Base-by-base conservation (phyloP, 2,888 invertebrate genomes). In the Parelbella ahira region DNA sequence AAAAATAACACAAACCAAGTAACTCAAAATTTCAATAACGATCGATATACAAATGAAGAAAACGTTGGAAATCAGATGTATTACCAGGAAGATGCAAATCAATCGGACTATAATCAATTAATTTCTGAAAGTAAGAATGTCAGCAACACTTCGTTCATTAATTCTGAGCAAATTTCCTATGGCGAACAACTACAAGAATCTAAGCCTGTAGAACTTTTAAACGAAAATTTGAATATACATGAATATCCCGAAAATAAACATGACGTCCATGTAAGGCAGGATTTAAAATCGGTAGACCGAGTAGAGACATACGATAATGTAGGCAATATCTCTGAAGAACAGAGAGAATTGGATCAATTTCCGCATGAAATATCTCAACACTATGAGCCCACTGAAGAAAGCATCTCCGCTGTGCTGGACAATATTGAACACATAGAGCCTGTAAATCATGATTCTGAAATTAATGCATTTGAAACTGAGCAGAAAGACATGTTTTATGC, bases 401-500 rank as follows among this genome's bases (percentile, higher is more conserved):
- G 1, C 28, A 21, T 4, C 13, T 8, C 28, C 6, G 8, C 5
- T 12, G 15, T 2, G 3, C 10, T 25, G 6, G 37, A 27, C 27
- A 19, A 12, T 27, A 19, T 11, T 3, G 13, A 29, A 9, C 20
- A 12, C 5, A 7, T 9, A 4, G 27, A 27, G 1, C 5, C 10
- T 7, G 10, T 34, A 8, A 18, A 47, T n/a, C 24, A 34, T 33
- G 34, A 47, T 24, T 36, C 60, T 38, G 65, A 60, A 41, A 73
- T 73, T 9, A 56, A 73, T 45, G 73, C 60, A 15, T 76, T 73
- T 54, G 65, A 76, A 41, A 48, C 63, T 13, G 78, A 80, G 50
- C 74, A 78, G 50, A 61, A 47, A 2, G 63, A 74, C 50, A 68
- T 75, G 69, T 76, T 73, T 47, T 73, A 79, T 56, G 50, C 69